Evolutionary conservation across 2,888 invertebrate genomes (phyloP), one percentile per base, ranked within the genome.

Genomic region (Automeris io): DNA sequence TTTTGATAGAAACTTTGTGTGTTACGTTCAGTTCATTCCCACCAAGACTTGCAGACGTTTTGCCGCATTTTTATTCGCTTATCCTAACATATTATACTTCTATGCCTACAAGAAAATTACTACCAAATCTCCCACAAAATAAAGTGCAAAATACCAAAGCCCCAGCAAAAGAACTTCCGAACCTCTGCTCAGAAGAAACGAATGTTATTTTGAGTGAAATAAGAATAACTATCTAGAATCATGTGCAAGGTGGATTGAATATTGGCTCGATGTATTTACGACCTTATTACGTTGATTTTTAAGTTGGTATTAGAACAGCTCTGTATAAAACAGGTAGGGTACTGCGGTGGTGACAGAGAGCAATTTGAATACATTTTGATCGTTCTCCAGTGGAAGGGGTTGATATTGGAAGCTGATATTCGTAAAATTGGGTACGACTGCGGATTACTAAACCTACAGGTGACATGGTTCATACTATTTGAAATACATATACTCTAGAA

Each of bases 291-390:
- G 0, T 1, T 0, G 0, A 0, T 0, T 0, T 7, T 56, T 61
- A 31, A 44, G 67, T 54, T 33, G 19, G 29, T 47, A 66, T 69
- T 62, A 4, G 29, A 1, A 12, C 46, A 51, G 24, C 2, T 4
- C 8, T 13, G 23, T 49, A 40, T 54, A 70, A 71, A 69, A 64
- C 77, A 81, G 74, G 76, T 79, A 18, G 7, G 13, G 19, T 19
- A 33, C 33, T 61, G 66, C 53, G 70, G 75, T 61, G 70, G 72
- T 69, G 76, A 80, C 78, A 81, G 51, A 69, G 62, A 50, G 63
- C 80, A 83, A 81, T 87, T 86, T 87, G 85, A 86, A 87, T 85
- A 83, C 29, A 73, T 85, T 83, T 87, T 79, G 78, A 83, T 79
- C 67, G 58, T 45, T 52, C 37, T 43, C 59, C 54, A 45, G 67